These are phyloP conservation scores for Plotosus lineatus DNA, from an alignment of 2,113 vertebrate genomes.

Conservation along the genomic window DNA sequence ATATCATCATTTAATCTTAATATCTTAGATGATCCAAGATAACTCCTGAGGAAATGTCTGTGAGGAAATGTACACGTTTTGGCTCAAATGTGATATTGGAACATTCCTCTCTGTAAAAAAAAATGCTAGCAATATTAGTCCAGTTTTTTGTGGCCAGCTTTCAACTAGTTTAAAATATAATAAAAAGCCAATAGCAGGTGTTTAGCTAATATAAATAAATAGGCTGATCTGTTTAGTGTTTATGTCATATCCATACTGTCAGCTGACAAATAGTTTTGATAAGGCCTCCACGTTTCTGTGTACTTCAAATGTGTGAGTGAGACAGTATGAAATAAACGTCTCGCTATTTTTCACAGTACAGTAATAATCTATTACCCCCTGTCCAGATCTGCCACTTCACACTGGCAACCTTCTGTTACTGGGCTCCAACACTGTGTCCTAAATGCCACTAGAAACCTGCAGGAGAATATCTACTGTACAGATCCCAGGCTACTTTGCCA, in stretches of 20 bases:
- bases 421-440: conserved; percentile 27
- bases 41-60: background rate
- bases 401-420: conserved; percentile 52
- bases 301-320: conserved; percentile 23
- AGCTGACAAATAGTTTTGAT: background rate
- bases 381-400: conserved; percentile 44
- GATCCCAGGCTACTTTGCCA: background rate
- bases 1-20: background rate
- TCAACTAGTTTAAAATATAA: background rate
- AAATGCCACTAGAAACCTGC: conserved; percentile 32
- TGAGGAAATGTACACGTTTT: background rate
- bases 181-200: conserved; percentile 25
- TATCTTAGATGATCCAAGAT: conserved; percentile 7
- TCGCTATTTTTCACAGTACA: conserved; percentile 50
- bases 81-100: too few relatives aligned
- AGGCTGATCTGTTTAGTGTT: conserved; percentile 7
- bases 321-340: conserved; percentile 32
- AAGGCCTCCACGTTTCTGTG: background rate
- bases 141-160: too few relatives aligned
- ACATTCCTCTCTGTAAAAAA: too few relatives aligned
- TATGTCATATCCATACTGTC: background rate
- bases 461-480: conserved; percentile 16
- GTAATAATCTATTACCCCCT: conserved; percentile 40
- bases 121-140: too few relatives aligned
- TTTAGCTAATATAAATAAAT: conserved; percentile 1